phyloP scores from a whole-genome alignment of 2,888 invertebrate genomes.

The Quadroppia sp. region DNA sequence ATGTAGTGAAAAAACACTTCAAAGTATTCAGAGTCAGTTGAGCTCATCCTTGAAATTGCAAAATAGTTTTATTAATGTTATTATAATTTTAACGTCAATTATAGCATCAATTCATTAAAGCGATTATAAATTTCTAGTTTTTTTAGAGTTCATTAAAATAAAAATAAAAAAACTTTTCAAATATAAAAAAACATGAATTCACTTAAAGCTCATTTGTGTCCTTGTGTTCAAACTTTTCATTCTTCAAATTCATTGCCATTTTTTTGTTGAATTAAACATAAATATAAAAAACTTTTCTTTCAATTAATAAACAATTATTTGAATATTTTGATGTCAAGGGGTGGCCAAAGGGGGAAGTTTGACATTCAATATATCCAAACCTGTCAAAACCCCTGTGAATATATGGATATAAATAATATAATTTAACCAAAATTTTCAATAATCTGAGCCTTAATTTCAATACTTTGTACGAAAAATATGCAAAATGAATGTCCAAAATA shows the following conservation, averaged over 20 bases:
- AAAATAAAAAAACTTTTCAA: background rate
- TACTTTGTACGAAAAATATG: too few relatives aligned
- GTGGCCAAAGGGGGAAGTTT: too few relatives aligned
- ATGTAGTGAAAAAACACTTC: conserved; percentile 20
- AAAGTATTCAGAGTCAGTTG: conserved; percentile 28
- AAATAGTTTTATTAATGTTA: background rate
- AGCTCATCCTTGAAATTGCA: conserved; percentile 17
- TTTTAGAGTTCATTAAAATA: background rate
- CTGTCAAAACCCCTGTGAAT: too few relatives aligned
- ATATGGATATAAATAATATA: too few relatives aligned
- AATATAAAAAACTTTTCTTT: background rate
- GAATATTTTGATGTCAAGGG: background rate
- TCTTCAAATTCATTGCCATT: conserved; percentile 11
- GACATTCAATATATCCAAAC: too few relatives aligned
- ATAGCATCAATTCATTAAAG: background rate
- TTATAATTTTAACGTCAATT: background rate
- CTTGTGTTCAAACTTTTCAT: background rate
- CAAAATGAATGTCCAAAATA: too few relatives aligned
- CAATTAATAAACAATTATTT: background rate
- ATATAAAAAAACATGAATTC: background rate
- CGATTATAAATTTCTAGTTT: background rate
- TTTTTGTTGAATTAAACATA: background rate
- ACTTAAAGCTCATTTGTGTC: background rate
- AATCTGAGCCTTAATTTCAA: too few relatives aligned
- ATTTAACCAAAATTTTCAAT: too few relatives aligned